phyloP scores from a whole-genome alignment of 2,113 vertebrate genomes.

The Menidia beryllina region DNA sequence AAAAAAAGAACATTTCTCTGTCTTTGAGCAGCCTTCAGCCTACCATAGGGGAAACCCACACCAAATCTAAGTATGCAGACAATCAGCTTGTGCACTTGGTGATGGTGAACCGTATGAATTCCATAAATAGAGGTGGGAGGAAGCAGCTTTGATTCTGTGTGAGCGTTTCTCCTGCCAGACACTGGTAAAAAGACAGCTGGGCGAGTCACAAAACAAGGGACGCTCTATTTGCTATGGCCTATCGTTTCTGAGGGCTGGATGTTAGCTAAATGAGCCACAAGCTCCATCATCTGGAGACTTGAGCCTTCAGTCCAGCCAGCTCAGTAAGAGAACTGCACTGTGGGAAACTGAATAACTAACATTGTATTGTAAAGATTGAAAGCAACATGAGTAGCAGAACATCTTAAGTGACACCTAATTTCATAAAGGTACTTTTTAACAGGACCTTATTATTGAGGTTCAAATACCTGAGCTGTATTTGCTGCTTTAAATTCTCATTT shows the following conservation, averaged over 20 bases:
- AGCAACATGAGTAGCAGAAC: not conserved
- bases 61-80: not conserved
- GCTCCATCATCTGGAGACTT: conserved; percentile 73
- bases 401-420: not conserved
- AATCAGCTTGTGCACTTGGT: not conserved
- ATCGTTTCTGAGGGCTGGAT: conserved; percentile 5
- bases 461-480: not conserved
- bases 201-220: conserved; percentile 3
- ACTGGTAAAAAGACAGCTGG: conserved; percentile 21
- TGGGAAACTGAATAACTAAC: not conserved
- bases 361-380: not conserved
- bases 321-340: not conserved
- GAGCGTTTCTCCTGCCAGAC: not conserved
- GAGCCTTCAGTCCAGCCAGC: conserved; percentile 7
- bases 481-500: conserved; percentile 3
- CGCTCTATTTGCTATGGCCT: conserved; percentile 25
- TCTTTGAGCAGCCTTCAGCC: too few species aligned
- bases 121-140: not conserved
- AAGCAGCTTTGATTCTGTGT: conserved; percentile 14
- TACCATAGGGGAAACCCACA: not conserved
- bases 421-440: not conserved
- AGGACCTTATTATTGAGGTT: not conserved
- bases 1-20: not conserved
- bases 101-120: not conserved
- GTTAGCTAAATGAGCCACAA: conserved; percentile 39